A percentile compares a stretch with the other conserved stretches of the same genome.
Evolutionary conservation across 1,140 invertebrate genomes (phyloP).

Genomic region (Leptinotarsa undecemlineata): DNA sequence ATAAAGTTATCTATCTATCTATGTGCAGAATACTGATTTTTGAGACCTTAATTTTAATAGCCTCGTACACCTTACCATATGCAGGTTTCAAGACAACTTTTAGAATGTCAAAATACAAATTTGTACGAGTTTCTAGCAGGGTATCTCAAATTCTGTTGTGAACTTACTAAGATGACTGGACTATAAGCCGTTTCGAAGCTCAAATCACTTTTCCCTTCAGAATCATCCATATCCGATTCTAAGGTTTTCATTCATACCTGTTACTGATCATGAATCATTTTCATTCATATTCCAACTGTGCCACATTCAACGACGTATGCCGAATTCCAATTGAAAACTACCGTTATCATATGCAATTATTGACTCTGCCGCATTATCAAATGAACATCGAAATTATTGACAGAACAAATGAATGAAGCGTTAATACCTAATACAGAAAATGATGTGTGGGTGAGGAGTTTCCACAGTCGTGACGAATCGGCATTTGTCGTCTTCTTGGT

Average conservation of each 20-base stretch:
- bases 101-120: no score
- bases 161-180: no score
- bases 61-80: no score
- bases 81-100: no score
- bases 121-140: no score
- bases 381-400: not conserved
- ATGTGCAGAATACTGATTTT: no score
- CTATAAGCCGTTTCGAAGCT: no score
- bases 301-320: no score
- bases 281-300: not conserved
- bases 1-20: no score
- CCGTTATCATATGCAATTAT: not conserved
- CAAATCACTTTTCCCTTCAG: no score
- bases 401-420: not conserved
- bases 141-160: no score
- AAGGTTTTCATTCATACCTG: not conserved
- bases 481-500: conserved; percentile 16
- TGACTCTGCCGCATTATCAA: not conserved
- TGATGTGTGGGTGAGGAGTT: conserved; percentile 9
- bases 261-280: not conserved
- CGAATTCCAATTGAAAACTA: not conserved
- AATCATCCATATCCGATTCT: not conserved
- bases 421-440: conserved; percentile 11
- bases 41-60: no score
- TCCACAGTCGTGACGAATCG: conserved; percentile 9